phyloP scores from a whole-genome alignment of 2,113 vertebrate species.

The Coryphaenoides rupestris region DNA sequence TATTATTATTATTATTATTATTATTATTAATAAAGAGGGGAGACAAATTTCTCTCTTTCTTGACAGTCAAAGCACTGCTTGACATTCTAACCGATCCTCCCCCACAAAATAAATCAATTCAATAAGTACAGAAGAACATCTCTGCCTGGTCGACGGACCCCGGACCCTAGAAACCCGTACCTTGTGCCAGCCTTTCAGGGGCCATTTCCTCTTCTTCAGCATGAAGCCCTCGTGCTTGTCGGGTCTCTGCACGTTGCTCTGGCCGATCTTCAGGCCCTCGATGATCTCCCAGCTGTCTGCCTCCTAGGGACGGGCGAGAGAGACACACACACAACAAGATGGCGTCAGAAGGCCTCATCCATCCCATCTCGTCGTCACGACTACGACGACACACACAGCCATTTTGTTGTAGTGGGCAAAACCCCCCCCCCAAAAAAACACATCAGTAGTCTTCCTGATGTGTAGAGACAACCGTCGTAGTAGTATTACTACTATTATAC shows the following conservation, averaged over 20 bases:
- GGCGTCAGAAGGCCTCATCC: no score
- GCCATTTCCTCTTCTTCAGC: conserved; percentile 99
- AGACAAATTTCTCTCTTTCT: no score
- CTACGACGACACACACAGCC: no score
- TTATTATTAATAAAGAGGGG: no score
- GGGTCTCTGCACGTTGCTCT: conserved; percentile 93
- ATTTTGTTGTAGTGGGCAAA: no score
- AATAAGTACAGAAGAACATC: conserved; percentile 20
- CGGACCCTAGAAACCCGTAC: conserved; percentile 74
- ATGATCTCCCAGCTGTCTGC: conserved; percentile 98
- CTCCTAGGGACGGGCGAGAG: conserved; percentile 74
- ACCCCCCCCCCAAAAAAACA: no score
- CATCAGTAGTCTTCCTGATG: background rate
- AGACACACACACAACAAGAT: background rate
- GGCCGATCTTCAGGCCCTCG: conserved; percentile 96
- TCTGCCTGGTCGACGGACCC: background rate
- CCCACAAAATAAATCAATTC: conserved; percentile 5
- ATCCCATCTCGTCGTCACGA: no score
- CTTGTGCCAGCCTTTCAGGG: conserved; percentile 99
- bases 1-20: no score
- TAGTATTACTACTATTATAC: no score
- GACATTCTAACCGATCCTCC: conserved; percentile 10
- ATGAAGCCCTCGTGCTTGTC: conserved; percentile 98
- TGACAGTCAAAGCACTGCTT: background rate
- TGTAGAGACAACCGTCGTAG: conserved; percentile 20